These are phyloP conservation scores for Tachina grossa DNA, from an alignment of 2,888 invertebrate genomes.

Conservation along the genomic window DNA sequence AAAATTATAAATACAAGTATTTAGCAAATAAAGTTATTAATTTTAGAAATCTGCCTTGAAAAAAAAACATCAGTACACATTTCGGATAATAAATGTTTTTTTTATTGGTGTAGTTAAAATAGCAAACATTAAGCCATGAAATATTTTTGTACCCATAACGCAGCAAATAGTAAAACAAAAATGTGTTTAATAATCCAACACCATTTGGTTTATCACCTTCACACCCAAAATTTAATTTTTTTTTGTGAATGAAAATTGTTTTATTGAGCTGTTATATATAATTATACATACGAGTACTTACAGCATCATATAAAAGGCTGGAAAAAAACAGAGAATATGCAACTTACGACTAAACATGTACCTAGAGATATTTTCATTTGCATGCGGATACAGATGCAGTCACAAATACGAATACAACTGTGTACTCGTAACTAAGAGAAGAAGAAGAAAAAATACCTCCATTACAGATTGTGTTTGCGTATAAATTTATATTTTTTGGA, in stretches of 20 bases:
- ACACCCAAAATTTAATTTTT: slow-evolving; percentile 23
- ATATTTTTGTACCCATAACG: background rate
- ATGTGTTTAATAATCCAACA: background rate
- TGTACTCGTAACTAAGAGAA: slow-evolving; percentile 1
- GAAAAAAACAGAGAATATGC: background rate
- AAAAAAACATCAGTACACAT: background rate
- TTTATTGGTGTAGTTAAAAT: slow-evolving; percentile 6
- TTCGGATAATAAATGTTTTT: slow-evolving; percentile 11
- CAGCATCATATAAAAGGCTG: background rate
- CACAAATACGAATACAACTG: background rate
- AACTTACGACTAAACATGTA: slow-evolving; percentile 50
- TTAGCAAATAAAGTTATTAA: slow-evolving; percentile 3
- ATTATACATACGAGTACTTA: background rate
- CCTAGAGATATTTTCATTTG: slow-evolving; percentile 43
- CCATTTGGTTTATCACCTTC: slow-evolving; percentile 35
- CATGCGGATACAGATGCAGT: background rate
- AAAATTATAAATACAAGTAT: background rate
- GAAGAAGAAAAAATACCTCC: background rate
- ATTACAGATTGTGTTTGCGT: slow-evolving; percentile 10
- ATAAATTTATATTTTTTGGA: background rate
- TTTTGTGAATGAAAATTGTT: slow-evolving; percentile 18
- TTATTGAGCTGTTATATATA: slow-evolving; percentile 43
- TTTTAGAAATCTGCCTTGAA: background rate
- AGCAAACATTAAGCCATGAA: background rate
- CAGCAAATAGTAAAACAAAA: background rate